Base-by-base conservation (phyloP, 2,113 vertebrate species). In the Strigops habroptila region DNA sequence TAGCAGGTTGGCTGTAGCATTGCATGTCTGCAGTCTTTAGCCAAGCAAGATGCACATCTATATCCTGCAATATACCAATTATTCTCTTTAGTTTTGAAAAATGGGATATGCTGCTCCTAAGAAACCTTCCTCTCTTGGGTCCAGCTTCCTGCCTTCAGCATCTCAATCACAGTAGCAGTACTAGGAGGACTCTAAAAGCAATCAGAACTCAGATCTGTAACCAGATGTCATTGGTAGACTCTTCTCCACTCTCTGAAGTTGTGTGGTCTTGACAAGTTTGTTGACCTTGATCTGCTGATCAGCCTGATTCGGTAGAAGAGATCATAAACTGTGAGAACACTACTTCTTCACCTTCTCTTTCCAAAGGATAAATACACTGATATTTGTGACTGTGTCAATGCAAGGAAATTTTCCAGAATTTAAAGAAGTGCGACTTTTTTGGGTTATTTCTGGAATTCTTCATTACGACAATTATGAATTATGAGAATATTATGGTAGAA, bases 91-190 rank as follows among this genome's bases (percentile, higher is more conserved):
- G 8, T 71, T 80, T 43, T 73, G 3, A 57, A 71, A 48, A 78
- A n/a, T 2, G 1, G 1, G 1, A 33, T 49, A 39, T 30, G 6
- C 2, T 27, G 1, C 18, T 43, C 7, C 30, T 35, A 22, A 81
- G 63, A 35, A 19, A 0, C 4, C 64, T 70, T 43, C 18, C 19
- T 68, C 35, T 63, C 14, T 35, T 30, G 15, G 52, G 14, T 6
- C 6, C 3, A 35, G 3, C 5, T 53, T 80, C 48, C 33, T 67
- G 9, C 30, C 17, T n/a, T 22, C 23, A 19, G 3, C 8, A 68
- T 30, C 19, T 83, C 27, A 63, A 17, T 4, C 13, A 18, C 9
- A 63, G 19, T 2, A 62, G 33, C 23, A 82, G 15, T 6, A 52
- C 1, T 3, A 70, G 28, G 12, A 85, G 18, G 17, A 31, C 31